Conservation (phyloP, 2,113 vertebrate species). For the Eclectus roratus region DNA sequence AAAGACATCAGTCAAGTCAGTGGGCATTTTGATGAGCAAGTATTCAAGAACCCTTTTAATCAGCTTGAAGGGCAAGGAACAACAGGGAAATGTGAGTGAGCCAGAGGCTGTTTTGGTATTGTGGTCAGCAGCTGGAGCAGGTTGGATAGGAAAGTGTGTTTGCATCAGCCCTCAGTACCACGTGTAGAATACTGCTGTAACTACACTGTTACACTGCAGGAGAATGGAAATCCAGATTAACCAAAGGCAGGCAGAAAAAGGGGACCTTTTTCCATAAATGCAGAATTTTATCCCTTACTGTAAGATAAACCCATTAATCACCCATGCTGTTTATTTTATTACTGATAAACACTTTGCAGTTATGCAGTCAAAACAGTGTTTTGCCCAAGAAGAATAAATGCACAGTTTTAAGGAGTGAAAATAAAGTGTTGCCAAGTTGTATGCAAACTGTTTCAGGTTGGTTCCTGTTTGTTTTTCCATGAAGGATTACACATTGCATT, state of each 20-base stretch:
- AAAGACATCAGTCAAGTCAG: not conserved
- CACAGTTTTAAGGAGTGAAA: not conserved
- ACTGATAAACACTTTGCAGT: not conserved
- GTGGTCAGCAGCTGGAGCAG: not conserved
- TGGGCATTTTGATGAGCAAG: not conserved
- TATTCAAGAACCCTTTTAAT: not conserved
- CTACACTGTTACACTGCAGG: not conserved
- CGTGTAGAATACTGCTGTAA: not conserved
- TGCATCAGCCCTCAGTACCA: not conserved
- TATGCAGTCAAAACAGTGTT: not conserved
- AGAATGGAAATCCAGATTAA: not conserved
- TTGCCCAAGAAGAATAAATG: conserved; percentile 9
- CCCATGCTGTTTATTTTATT: not conserved
- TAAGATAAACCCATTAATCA: not conserved
- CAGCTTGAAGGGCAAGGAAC: not conserved
- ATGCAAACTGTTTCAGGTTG: not conserved
- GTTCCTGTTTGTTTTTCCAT: not conserved
- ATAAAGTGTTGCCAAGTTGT: not conserved
- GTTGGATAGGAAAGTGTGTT: fast-evolving
- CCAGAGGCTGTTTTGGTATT: not conserved
- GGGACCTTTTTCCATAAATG: not conserved
- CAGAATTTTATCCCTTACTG: not conserved
- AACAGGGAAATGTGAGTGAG: not conserved
- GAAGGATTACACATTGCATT: not conserved
- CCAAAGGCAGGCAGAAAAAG: not conserved